Percentiles rank a stretch among this genome's conserved stretches.
phyloP scores from a whole-genome alignment of 2,888 invertebrate genomes.

The Aphrophora alni region DNA sequence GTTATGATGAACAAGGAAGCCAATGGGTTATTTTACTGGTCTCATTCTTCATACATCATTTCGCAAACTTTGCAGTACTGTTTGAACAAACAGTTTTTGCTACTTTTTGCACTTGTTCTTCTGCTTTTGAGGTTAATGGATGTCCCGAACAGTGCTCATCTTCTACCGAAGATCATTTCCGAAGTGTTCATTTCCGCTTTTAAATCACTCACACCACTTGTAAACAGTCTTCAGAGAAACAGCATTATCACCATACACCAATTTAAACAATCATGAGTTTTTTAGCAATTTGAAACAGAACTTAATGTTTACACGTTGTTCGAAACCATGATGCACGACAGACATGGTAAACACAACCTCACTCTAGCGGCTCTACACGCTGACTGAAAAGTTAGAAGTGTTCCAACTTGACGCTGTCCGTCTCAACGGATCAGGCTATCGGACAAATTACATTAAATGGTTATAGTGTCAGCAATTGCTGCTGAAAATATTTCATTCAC shows the following conservation, averaged over 20 bases:
- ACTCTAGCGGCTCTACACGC: neutral
- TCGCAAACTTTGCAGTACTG: neutral
- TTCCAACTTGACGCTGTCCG: neutral
- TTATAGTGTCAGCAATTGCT: conserved; percentile 6
- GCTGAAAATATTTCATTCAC: conserved; percentile 2
- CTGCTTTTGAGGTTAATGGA: too few species aligned
- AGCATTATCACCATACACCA: neutral
- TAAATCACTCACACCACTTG: neutral
- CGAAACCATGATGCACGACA: neutral
- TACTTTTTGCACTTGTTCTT: too few species aligned
- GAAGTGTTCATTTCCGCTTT: too few species aligned
- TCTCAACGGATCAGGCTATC: conserved; percentile 19
- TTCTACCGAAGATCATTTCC: too few species aligned
- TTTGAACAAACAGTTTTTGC: neutral
- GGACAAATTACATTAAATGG: neutral
- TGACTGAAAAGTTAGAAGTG: neutral
- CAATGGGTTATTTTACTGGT: neutral
- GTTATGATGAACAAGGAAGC: neutral
- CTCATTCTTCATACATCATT: neutral
- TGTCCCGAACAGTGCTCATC: too few species aligned
- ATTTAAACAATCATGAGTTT: neutral
- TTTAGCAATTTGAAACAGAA: neutral
- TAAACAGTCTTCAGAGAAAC: neutral
- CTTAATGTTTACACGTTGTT: neutral
- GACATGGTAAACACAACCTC: neutral